phyloP scores from a whole-genome alignment of 1,140 invertebrate species.

The Cepaea nemoralis region DNA sequence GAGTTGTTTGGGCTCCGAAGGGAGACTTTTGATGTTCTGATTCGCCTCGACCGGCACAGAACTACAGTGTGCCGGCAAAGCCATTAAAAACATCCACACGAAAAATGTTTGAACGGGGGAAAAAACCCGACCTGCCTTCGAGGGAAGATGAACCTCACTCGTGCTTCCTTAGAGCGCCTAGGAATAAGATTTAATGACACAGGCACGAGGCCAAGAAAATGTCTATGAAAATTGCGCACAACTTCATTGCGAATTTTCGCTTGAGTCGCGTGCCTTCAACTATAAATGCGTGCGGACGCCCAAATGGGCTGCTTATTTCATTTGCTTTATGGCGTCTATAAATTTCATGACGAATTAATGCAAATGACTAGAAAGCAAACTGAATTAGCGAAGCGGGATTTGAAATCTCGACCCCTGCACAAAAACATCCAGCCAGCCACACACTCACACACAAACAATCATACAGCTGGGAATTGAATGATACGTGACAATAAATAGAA shows the following conservation, averaged over 20 bases:
- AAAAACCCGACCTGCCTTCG: not conserved
- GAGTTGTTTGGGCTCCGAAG: not conserved
- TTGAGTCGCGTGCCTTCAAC: slow-evolving; percentile 1
- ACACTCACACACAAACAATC: no score
- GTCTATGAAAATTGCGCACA: slow-evolving; percentile 5
- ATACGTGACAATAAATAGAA: no score
- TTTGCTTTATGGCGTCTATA: slow-evolving; percentile 27
- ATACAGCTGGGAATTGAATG: no score
- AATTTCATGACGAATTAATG: slow-evolving; percentile 8
- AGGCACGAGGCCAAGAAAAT: slow-evolving; percentile 27
- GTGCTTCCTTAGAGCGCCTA: slow-evolving; percentile 1
- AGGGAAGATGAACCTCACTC: slow-evolving; percentile 20
- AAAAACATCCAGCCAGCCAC: no score
- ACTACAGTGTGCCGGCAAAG: not conserved
- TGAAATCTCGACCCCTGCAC: no score
- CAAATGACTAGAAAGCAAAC: slow-evolving; percentile 1
- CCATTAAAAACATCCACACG: not conserved
- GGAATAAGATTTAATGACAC: slow-evolving; percentile 6
- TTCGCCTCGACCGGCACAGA: not conserved
- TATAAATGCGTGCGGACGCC: not conserved
- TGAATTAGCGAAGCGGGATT: not conserved
- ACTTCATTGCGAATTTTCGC: not conserved
- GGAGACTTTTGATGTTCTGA: slow-evolving; percentile 11
- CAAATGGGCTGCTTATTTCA: slow-evolving; percentile 21
- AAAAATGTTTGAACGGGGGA: not conserved